A percentile compares a stretch with the other conserved stretches of the same genome.
Conservation (phyloP, 1,140 invertebrate genomes). For the Luehdorfia chinensis region DNA sequence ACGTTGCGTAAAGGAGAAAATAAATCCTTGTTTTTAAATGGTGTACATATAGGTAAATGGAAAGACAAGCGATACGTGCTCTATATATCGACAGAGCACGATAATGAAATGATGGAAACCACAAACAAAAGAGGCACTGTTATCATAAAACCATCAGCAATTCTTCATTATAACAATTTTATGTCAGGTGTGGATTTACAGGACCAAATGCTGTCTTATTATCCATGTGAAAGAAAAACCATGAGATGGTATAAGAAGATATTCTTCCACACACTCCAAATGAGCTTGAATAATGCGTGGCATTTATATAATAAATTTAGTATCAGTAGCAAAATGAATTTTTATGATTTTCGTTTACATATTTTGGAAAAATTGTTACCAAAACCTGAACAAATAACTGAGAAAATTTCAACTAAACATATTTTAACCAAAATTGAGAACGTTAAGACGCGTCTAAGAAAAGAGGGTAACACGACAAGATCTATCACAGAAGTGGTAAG, state of each 20-base stretch:
- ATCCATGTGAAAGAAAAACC: constrained; percentile 18
- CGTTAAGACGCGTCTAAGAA: not conserved
- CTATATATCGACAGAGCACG: not conserved
- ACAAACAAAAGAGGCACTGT: not conserved
- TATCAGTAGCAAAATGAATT: not conserved
- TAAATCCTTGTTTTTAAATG: not conserved
- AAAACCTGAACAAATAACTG: no score
- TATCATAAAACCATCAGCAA: constrained; percentile 1
- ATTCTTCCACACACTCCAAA: constrained; percentile 10
- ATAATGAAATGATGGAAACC: not conserved
- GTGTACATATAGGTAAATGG: not conserved
- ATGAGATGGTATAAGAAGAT: constrained; percentile 23
- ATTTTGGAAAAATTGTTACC: not conserved
- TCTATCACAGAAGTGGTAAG: constrained; percentile 4
- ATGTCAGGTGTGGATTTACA: constrained; percentile 19
- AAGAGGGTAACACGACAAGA: constrained; percentile 12
- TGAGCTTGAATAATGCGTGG: not conserved
- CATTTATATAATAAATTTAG: not conserved
- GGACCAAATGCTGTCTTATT: constrained; percentile 21
- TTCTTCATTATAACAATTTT: constrained; percentile 18
- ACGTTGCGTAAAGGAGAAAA: not conserved
- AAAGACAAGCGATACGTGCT: not conserved
- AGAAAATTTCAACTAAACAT: not conserved
- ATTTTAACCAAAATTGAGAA: not conserved
- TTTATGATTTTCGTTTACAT: not conserved